These are phyloP conservation scores for Promerops cafer DNA, from an alignment of 2,113 vertebrate species.

Conservation along the genomic window DNA sequence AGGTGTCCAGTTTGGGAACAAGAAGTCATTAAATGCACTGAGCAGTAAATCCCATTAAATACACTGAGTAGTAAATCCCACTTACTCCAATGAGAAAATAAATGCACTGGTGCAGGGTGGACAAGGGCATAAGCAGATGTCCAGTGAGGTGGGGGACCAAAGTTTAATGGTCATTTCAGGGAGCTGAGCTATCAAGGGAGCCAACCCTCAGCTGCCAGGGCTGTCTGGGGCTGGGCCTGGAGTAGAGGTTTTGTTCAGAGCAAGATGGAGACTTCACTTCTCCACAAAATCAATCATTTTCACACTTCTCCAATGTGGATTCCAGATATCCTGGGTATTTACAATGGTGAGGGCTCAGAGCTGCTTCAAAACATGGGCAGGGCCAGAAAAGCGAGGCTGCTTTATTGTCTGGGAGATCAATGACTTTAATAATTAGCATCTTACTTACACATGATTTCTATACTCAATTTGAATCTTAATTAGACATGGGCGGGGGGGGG, in stretches of 20 bases:
- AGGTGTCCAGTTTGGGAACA: not conserved
- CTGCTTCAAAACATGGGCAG: not conserved
- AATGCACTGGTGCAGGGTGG: not conserved
- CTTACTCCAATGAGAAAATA: not conserved
- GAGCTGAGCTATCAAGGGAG: not conserved
- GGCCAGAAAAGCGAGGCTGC: not conserved
- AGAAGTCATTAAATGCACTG: not conserved
- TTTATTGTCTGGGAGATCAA: conserved; percentile 55
- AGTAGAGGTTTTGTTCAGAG: not conserved
- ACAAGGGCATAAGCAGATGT: not conserved
- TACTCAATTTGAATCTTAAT: conserved; percentile 56
- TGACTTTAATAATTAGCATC: conserved; percentile 61
- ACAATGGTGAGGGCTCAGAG: not conserved
- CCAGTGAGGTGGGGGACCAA: not conserved
- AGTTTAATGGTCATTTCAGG: not conserved
- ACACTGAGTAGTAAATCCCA: not conserved
- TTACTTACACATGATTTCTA: conserved; percentile 58
- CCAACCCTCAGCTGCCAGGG: not conserved
- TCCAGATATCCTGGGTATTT: not conserved
- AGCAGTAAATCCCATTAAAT: not conserved
- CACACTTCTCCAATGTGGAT: not conserved
- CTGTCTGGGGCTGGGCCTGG: not conserved
- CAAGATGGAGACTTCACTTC: not conserved
- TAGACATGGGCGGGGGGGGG: conserved; percentile 15
- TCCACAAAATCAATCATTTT: not conserved